phyloP scores from a whole-genome alignment of 1,140 invertebrate species.

The Lucilia sericata region DNA sequence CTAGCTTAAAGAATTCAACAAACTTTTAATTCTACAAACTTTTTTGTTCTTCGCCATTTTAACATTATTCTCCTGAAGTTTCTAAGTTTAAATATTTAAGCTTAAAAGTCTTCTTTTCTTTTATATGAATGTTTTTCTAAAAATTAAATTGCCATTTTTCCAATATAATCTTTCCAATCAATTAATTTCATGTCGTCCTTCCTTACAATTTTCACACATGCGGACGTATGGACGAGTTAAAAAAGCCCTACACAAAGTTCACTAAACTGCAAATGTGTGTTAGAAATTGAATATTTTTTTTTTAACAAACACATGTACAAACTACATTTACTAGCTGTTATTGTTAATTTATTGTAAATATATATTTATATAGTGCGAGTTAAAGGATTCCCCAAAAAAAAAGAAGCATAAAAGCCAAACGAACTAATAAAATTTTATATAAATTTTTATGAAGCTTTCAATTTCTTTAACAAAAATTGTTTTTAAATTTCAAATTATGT shows the following conservation, averaged over 20 bases:
- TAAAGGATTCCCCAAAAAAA: too few species aligned
- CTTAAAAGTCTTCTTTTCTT: background rate
- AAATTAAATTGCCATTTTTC: too few species aligned
- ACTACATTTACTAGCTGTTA: background rate
- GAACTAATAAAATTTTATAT: background rate
- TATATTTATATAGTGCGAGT: background rate
- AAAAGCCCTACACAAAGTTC: background rate
- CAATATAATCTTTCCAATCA: background rate
- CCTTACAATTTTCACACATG: background rate
- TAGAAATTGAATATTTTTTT: background rate
- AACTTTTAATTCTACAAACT: too few species aligned
- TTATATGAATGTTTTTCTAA: background rate
- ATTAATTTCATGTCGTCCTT: background rate
- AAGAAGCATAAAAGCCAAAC: too few species aligned
- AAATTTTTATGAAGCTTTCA: background rate
- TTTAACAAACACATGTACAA: background rate
- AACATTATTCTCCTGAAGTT: too few species aligned
- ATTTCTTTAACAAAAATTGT: background rate
- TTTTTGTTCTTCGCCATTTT: too few species aligned
- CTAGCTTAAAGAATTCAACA: too few species aligned
- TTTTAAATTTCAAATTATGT: background rate
- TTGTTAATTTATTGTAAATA: slow-evolving; percentile 8
- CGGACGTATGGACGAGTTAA: background rate
- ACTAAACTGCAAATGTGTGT: background rate
- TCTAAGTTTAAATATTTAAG: too few species aligned